phyloP scores from a whole-genome alignment of 2,888 invertebrate species.

The Xanthostigma xanthostigma region DNA sequence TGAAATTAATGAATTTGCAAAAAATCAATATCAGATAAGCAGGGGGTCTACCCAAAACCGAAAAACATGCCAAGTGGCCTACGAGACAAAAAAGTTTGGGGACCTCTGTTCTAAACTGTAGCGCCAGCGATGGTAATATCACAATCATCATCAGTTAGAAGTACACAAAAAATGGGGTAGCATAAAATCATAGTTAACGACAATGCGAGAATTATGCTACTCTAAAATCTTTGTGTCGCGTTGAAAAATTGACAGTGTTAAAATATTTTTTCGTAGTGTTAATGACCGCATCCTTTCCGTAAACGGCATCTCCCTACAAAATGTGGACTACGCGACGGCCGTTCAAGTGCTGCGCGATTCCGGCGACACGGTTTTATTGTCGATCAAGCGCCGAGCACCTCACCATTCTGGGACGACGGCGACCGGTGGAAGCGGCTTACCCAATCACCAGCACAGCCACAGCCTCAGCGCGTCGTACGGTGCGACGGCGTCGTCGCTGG shows the following conservation, averaged over 20 bases:
- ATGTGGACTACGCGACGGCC: constrained; percentile 91
- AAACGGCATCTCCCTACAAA: constrained; percentile 90
- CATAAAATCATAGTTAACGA: too few species aligned
- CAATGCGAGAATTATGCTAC: too few species aligned
- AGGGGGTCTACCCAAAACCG: too few species aligned
- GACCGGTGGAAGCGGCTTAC: constrained; percentile 8
- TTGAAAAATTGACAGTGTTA: constrained; percentile 1
- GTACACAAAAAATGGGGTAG: too few species aligned
- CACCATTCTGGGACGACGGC: constrained; percentile 29
- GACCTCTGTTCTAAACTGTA: too few species aligned
- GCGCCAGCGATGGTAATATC: too few species aligned
- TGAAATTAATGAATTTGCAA: too few species aligned
- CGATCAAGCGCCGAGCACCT: constrained; percentile 69
- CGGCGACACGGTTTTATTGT: constrained; percentile 74
- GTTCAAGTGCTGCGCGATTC: constrained; percentile 84
- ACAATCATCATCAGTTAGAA: too few species aligned
- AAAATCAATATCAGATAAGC: too few species aligned
- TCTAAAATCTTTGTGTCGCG: neutral
- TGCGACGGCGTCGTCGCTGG: constrained; percentile 28
- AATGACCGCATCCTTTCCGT: constrained; percentile 96
- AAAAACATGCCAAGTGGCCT: too few species aligned
- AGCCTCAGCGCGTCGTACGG: constrained; percentile 19
- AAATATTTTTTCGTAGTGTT: constrained; percentile 47
- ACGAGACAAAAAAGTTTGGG: too few species aligned
- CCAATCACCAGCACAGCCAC: constrained; percentile 26